Base-by-base conservation (phyloP, 2,888 invertebrate species). In the Oconnorella tubifera region DNA sequence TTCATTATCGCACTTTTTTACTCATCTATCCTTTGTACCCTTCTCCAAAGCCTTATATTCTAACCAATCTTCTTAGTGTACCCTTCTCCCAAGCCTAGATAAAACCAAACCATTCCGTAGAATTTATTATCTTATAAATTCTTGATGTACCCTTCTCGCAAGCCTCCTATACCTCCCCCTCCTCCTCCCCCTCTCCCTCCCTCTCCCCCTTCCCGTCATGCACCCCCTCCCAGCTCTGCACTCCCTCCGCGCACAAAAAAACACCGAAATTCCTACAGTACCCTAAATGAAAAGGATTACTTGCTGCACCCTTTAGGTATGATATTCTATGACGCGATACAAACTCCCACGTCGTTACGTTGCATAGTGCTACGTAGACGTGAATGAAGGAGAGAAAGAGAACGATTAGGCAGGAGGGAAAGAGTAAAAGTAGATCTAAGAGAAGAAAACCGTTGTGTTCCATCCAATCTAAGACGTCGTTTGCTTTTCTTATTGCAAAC, bases 241-340 rank as follows among this genome's bases (percentile, higher is more conserved):
- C 27, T 3, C 62, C 51, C 3, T 59, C 28, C 0, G 57, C 31
- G 53, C 65, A 70, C 27, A 72, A 59, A 56, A 72, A 69, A 32
- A 33, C 33, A 62, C 70, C 76, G 19, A 75, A 69, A 70, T 82
- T 82, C 64, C 59, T 69, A 53, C 72, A 68, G 50, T 75, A 74
- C 14, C 82, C 81, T 68, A 81, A 75, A 69, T 81, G 76, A 69
- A 82, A 82, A 0, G 82, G 82, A 66, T 82, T 81, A 55, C 73
- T 74, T 14, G 77, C 77, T 25, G 33, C 6, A 63, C 77, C 74
- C 65, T 78, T 79, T 23, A 82, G 75, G 70, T 82, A 82, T 3
- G 80, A 78, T 61, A 82, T 82, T 67, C 78, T 76, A 59, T 77
- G 76, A 40, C 80, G 71, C 25, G 81, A 78, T 1, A 77, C 75